These are phyloP conservation scores for Semaprochilodus insignis DNA, from an alignment of 2,797 vertebrate species.

Conservation along the genomic window DNA sequence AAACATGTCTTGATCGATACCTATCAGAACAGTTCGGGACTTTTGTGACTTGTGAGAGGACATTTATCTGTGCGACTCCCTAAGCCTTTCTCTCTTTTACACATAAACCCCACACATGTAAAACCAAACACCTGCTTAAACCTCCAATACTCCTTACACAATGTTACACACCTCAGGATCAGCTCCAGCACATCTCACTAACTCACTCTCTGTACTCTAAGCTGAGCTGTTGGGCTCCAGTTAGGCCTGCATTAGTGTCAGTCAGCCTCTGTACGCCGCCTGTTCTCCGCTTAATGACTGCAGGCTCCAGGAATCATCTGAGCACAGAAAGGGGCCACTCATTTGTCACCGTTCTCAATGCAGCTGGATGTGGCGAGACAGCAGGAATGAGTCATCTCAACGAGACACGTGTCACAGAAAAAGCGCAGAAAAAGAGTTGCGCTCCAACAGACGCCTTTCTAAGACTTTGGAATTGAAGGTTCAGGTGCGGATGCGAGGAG, in stretches of 20 bases:
- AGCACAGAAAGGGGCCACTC: background rate
- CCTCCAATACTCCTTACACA: background rate
- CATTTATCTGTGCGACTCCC: too few relatives aligned
- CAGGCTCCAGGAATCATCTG: background rate
- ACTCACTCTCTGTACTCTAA: background rate
- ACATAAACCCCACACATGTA: background rate
- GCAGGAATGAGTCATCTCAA: constrained; percentile 13
- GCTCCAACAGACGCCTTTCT: background rate
- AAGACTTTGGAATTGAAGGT: background rate
- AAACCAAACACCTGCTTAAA: background rate
- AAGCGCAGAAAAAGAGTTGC: background rate
- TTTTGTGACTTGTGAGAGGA: too few relatives aligned
- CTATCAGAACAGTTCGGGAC: too few relatives aligned
- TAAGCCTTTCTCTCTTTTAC: too few relatives aligned
- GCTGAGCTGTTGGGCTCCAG: background rate
- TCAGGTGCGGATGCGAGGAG: background rate
- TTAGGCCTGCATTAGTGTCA: constrained; percentile 10
- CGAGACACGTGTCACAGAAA: constrained; percentile 3
- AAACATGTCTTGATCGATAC: too few relatives aligned
- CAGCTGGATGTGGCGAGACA: constrained; percentile 14
- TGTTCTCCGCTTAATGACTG: constrained; percentile 8
- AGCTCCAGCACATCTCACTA: background rate
- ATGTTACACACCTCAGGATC: background rate
- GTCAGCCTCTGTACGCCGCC: background rate
- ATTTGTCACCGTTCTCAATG: background rate